These are phyloP conservation scores for Bhutanitis thaidina DNA, from an alignment of 2,888 invertebrate species.

Conservation along the genomic window DNA sequence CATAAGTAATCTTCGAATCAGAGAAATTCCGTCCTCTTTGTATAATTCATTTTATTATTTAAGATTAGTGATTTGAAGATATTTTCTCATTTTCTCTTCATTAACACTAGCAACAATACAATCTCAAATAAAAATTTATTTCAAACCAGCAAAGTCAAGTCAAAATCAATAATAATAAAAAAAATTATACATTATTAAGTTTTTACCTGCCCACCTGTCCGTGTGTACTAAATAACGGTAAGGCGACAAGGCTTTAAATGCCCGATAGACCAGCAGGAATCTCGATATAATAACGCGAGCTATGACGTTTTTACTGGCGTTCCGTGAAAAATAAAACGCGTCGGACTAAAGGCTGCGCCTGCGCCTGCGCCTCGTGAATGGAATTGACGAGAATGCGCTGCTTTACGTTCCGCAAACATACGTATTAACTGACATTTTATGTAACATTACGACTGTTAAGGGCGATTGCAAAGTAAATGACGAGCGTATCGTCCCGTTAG, in stretches of 20 bases:
- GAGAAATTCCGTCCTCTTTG: too few species aligned
- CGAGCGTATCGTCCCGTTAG: neutral
- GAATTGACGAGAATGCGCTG: slow-evolving; percentile 15
- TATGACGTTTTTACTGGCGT: slow-evolving; percentile 39
- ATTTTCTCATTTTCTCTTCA: too few species aligned
- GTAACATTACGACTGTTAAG: neutral
- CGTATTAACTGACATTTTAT: neutral
- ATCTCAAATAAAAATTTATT: too few species aligned
- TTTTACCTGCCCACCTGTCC: slow-evolving; percentile 19
- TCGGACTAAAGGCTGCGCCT: neutral
- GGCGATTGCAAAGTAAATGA: neutral
- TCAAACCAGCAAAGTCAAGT: too few species aligned
- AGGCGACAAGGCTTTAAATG: slow-evolving; percentile 42
- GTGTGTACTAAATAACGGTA: slow-evolving; percentile 35
- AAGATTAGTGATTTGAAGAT: too few species aligned
- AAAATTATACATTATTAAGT: too few species aligned
- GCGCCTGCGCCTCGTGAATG: slow-evolving; percentile 18
- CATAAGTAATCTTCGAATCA: too few species aligned
- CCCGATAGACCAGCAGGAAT: slow-evolving; percentile 34
- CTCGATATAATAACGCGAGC: slow-evolving; percentile 42
- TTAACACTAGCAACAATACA: too few species aligned
- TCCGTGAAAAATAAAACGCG: slow-evolving; percentile 26
- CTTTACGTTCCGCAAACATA: neutral
- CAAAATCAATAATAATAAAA: slow-evolving; percentile 20
- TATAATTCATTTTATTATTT: too few species aligned